A percentile compares a stretch with the other conserved stretches of the same genome.
Evolutionary conservation across 2,888 invertebrate genomes (phyloP).

Genomic region (Silvanus unidentatus): DNA sequence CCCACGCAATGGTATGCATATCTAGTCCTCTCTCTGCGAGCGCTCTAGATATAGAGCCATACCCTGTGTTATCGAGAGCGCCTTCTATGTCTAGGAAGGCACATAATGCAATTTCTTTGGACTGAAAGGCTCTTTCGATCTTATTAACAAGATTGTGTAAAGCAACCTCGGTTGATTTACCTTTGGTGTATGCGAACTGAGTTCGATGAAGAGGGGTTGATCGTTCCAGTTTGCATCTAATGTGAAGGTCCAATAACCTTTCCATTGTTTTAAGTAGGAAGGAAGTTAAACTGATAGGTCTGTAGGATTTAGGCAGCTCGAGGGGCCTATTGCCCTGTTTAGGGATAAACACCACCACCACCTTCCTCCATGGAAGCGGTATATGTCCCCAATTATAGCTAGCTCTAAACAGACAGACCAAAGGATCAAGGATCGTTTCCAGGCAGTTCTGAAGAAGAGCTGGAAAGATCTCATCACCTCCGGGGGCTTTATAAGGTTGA

Average conservation of each 20-base stretch:
- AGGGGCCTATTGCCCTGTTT: not conserved
- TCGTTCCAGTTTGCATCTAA: not conserved
- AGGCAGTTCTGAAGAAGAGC: not conserved
- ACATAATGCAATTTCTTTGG: conserved; percentile 2
- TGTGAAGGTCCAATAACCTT: not conserved
- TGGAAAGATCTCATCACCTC: conserved; percentile 3
- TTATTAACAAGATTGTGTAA: conserved; percentile 4
- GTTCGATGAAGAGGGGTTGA: not conserved
- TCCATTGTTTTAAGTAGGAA: conserved; percentile 2
- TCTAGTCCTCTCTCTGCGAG: conserved; percentile 3
- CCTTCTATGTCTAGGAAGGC: conserved; percentile 9
- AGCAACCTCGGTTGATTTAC: not conserved
- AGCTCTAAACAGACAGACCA: not conserved
- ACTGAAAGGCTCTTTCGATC: conserved; percentile 1
- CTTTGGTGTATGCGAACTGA: not conserved
- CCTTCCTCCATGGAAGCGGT: not conserved
- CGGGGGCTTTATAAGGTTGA: not conserved
- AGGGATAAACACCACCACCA: conserved; percentile 3
- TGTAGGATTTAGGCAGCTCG: not conserved
- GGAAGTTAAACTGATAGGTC: conserved; percentile 1
- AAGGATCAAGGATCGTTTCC: not conserved
- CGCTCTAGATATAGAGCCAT: not conserved
- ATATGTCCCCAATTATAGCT: not conserved
- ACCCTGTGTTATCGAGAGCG: conserved; percentile 8
- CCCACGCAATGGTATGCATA: conserved; percentile 1